A percentile compares a stretch with the other conserved stretches of the same genome.
phyloP scores from a whole-genome alignment of 2,113 vertebrate species.

The Macquaria australasica region DNA sequence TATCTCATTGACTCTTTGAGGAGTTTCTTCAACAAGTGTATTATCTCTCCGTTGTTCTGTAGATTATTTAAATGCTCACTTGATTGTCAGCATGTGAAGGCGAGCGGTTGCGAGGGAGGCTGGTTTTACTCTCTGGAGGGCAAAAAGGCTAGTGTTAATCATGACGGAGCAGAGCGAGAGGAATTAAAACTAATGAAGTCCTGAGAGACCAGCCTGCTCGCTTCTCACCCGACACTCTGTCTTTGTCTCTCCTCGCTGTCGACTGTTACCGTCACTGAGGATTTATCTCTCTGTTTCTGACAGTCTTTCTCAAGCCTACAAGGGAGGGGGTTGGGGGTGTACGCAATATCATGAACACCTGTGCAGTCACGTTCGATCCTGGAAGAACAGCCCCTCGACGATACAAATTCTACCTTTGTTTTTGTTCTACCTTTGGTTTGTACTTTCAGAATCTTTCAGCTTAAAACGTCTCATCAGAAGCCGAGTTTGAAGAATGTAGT shows the following conservation, averaged over 20 bases:
- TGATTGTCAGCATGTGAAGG: constrained; percentile 75
- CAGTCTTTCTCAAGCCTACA: constrained; percentile 23
- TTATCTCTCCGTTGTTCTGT: constrained; percentile 30
- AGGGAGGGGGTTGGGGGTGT: not conserved
- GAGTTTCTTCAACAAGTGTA: constrained; percentile 24
- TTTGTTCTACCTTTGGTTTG: too few relatives aligned
- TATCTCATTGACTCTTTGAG: not conserved
- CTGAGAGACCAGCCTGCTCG: constrained; percentile 86
- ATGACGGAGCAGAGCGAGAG: constrained; percentile 91
- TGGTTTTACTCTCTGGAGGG: constrained; percentile 88
- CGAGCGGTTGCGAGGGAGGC: constrained; percentile 79
- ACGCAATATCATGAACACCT: constrained; percentile 33
- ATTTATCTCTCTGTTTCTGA: constrained; percentile 21
- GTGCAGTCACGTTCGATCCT: not conserved
- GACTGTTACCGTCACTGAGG: constrained; percentile 36
- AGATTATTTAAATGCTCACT: constrained; percentile 83
- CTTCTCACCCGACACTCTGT: constrained; percentile 47
- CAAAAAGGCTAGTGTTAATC: constrained; percentile 97
- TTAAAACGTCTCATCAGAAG: not conserved
- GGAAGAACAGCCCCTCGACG: not conserved
- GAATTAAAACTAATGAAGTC: constrained; percentile 98
- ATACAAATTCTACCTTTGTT: not conserved
- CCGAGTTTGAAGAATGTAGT: not conserved
- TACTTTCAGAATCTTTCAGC: not conserved
- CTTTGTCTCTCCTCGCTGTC: constrained; percentile 33